phyloP scores from a whole-genome alignment of 2,888 invertebrate species.

The Lochmaea crataegi region DNA sequence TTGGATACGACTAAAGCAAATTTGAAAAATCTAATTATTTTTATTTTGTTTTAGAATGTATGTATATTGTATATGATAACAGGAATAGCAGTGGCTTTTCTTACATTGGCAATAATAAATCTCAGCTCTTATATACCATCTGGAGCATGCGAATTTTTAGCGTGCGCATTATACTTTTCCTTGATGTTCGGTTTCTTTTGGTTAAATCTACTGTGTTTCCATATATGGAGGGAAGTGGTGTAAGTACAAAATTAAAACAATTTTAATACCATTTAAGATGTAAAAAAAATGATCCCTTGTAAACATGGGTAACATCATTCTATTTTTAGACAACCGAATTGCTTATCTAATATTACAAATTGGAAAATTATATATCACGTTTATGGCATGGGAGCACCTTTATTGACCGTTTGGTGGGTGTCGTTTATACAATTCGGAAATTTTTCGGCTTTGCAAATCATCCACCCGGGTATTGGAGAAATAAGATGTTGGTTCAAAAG shows the following conservation, averaged over 20 bases:
- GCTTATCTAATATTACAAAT: constrained; percentile 66
- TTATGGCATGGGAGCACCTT: constrained; percentile 72
- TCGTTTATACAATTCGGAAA: constrained; percentile 67
- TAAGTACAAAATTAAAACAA: constrained; percentile 64
- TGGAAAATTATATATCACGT: constrained; percentile 70
- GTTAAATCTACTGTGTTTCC: constrained; percentile 76
- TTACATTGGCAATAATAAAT: constrained; percentile 71
- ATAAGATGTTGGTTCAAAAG: constrained; percentile 75
- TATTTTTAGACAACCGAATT: constrained; percentile 55
- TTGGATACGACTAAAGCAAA: background rate
- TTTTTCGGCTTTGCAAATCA: constrained; percentile 38
- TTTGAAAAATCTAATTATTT: background rate
- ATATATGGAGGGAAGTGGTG: constrained; percentile 75
- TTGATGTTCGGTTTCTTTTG: constrained; percentile 79
- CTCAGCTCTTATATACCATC: constrained; percentile 63
- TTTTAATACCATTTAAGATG: too few relatives aligned
- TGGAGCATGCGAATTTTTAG: constrained; percentile 68
- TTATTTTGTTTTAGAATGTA: constrained; percentile 69
- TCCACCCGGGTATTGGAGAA: constrained; percentile 65
- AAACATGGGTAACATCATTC: background rate
- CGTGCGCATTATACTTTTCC: constrained; percentile 61
- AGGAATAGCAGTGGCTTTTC: constrained; percentile 71
- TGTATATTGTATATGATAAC: constrained; percentile 73
- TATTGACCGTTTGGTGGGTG: constrained; percentile 67
- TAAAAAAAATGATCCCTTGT: too few relatives aligned